phyloP scores from a whole-genome alignment of 1,140 invertebrate genomes.

The Tetramorium alpestre region DNA sequence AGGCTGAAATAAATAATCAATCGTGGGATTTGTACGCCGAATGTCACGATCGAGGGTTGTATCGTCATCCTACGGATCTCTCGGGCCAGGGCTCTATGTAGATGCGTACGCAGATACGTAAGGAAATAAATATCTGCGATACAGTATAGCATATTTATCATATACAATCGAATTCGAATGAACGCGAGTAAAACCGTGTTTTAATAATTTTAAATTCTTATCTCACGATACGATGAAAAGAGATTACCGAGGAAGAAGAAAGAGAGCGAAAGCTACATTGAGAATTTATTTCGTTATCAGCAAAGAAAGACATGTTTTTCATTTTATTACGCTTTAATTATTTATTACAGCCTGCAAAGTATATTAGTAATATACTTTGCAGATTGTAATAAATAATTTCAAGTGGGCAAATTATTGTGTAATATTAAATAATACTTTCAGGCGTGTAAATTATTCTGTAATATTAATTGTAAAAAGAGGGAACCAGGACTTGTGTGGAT shows the following conservation, averaged over 20 bases:
- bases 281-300: neutral
- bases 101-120: neutral
- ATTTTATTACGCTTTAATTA: neutral
- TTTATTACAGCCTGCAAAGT: neutral
- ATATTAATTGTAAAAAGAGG: neutral
- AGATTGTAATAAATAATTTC: too few relatives aligned
- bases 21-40: conserved; percentile 66
- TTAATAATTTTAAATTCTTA: neutral
- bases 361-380: too few relatives aligned
- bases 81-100: neutral
- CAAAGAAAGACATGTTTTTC: neutral
- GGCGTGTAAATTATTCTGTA: neutral
- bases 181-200: neutral
- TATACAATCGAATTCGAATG: neutral
- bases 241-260: neutral
- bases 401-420: too few relatives aligned
- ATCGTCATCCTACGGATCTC: conserved; percentile 9
- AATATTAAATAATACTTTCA: neutral
- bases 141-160: neutral
- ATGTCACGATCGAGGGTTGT: conserved; percentile 21
- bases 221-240: neutral
- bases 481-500: neutral
- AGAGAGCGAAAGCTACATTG: neutral
- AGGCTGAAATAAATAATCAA: conserved; percentile 74
- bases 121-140: neutral